Base-by-base conservation (phyloP, 2,888 invertebrate genomes). In the Gastrophysa polygoni region DNA sequence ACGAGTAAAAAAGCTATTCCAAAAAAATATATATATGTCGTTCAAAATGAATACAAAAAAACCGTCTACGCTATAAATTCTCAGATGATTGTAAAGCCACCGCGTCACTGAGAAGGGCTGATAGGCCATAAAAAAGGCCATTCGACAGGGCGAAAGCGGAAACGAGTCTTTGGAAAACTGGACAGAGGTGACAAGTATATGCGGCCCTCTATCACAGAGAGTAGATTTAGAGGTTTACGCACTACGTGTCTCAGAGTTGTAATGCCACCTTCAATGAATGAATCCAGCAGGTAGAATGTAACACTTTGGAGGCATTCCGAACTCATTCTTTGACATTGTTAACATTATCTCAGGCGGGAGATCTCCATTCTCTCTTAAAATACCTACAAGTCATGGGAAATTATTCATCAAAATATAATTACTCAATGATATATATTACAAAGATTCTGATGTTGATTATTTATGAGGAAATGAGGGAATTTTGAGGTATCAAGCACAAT, bases 71-170 rank as follows among this genome's bases (percentile, higher is more conserved):
- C 32, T 32, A 32, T 32, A 32, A 32, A 32, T 32, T 32, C 32
- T 32, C 32, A 32, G 10, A 11, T 32, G 32, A 32, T 32, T 32
- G 32, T 32, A 32, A 32, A 32, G 32, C 11, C 32, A 11, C 32
- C 32, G 32, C 32, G 7, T 2, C 10, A 11, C 61, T 61, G 66
- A 64, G 66, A 63, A 65, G 64, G 61, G 61, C 62, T 62, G 64
- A 67, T 62, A 57, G 57, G 60, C 60, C 58, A 68, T 63, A 67
- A 71, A 69, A 32, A 68, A 68, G 67, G 68, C 64, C 68, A 68
- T 71, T 71, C 69, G 69, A 71, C 69, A 69, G 64, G 66, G 24
- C 50, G 48, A 62, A 64, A 69, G 60, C 71, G 71, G 71, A 71
- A 71, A 71, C 61, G 63, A 66, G 49, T 57, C 51, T 69, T 61